Evolutionary conservation across 2,888 invertebrate genomes (phyloP), one percentile per base, ranked within the genome.

Genomic region (Sesia bembeciformis): DNA sequence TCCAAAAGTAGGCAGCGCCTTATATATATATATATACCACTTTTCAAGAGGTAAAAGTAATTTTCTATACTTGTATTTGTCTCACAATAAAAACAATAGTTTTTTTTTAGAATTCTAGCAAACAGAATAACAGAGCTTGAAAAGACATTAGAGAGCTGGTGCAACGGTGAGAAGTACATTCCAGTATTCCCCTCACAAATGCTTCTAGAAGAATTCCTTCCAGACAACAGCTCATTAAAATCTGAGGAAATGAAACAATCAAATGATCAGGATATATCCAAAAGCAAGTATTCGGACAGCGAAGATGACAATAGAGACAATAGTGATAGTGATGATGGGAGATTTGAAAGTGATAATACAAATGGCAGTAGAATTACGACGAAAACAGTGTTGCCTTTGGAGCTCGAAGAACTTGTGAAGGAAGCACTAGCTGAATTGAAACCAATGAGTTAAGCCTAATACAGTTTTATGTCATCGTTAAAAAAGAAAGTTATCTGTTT

Each of bases 91-190:
- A n/a, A n/a, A n/a, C n/a, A n/a, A n/a, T n/a, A n/a, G 46, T n/a
- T 46, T 46, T 23, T 46, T 81, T 84, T 6, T 66, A 96, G 96
- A 83, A 95, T 96, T 62, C 83, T 97, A 56, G 96, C 96, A 0
- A 91, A 92, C 57, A 91, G 96, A 78, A 94, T 97, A 64, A 91
- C 93, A n/a, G 96, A 96, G 78, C 81, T 97, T 52, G 96, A 96
- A 68, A 93, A 93, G 71, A 92, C 94, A 52, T 84, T 95, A 62
- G 94, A 95, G 71, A 87, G 87, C 59, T 84, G 92, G 68, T 89
- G 91, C 55, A 92, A 91, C 56, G 87, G 86, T 1, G 82, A 89
- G 59, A 89, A 82, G 58, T 86, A 78, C 63, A 81, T 88, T 49
- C 87, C 90, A 52, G 83, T 89, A 67, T 92, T 92, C 54, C 92